Base-by-base conservation (phyloP, 2,113 vertebrate genomes). In the Phalacrocorax pelagicus region DNA sequence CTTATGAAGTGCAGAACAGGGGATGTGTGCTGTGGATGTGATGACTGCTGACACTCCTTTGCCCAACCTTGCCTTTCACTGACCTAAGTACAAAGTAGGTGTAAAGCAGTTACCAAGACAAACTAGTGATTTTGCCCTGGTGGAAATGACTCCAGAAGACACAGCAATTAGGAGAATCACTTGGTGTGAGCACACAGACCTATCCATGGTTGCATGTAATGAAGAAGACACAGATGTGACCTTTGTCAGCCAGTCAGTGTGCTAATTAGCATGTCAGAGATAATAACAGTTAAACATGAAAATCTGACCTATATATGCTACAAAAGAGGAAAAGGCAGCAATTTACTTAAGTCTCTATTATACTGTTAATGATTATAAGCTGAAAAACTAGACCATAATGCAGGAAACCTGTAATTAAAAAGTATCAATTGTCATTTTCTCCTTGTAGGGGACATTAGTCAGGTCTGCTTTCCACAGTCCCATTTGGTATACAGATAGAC, bases 381-480 rank as follows among this genome's bases (percentile, higher is more conserved):
- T 94, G 69, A 90, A 94, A 96, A 96, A 90, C 42, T 87, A 91
- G 58, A 89, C 52, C 83, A 78, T 55, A 88, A 90, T 65, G 86
- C 83, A 88, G 86, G 81, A 90, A 96, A 94, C 59, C 86, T 91
- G 70, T 90, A 94, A 96, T 97, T 96, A 94, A 92, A 94, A 96
- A 91, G 69, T 59, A 95, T 71, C 86, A 95, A 15, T 95, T 95
- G 92, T 62, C 0, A 40, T 94, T 88, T 88, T 95, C 47, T 79
- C 49, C 85, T 97, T 89, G 38, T 11, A 91, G 83, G 90, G 90
- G 67, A 72, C 65, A 84, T 92, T 79, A 95, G 78, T 88, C 85
- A 97, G 93, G 83, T 84, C 63, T 0, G 9, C 51, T 83, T 94
- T 94, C 55, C 91, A 82, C 42, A 72, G 69, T n/a, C 58, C 73